Percentiles rank a stretch among this genome's conserved stretches.
phyloP scores from a whole-genome alignment of 1,140 invertebrate genomes.

The Drosophila nigrodunni region DNA sequence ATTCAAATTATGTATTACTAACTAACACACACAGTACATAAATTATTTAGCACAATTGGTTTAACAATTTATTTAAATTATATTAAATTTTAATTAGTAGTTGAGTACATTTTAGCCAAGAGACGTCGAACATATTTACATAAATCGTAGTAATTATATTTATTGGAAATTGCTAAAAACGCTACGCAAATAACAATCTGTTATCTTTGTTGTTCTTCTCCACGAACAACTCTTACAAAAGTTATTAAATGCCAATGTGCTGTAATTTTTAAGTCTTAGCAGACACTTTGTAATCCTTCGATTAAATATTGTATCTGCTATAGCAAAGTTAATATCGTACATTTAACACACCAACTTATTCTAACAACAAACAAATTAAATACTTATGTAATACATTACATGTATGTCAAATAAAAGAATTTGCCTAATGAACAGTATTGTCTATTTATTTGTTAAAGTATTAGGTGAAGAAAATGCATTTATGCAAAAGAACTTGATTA shows the following conservation, averaged over 20 bases:
- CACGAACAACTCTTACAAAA: not conserved
- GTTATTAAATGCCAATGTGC: slow-evolving; percentile 35
- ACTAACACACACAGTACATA: slow-evolving; percentile 43
- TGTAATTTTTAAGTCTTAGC: slow-evolving; percentile 51
- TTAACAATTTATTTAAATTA: slow-evolving; percentile 48
- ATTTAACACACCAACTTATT: slow-evolving; percentile 45
- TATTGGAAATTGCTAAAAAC: slow-evolving; percentile 50
- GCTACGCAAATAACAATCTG: slow-evolving; percentile 39
- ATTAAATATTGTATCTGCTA: slow-evolving; percentile 56
- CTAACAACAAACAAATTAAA: slow-evolving; percentile 37
- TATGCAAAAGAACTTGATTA: too few species aligned
- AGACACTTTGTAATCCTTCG: slow-evolving; percentile 22
- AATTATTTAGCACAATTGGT: slow-evolving; percentile 79
- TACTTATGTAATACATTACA: slow-evolving; percentile 10
- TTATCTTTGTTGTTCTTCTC: slow-evolving; percentile 42
- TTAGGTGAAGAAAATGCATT: too few species aligned
- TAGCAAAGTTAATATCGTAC: slow-evolving; percentile 50
- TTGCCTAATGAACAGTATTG: not conserved
- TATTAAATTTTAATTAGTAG: slow-evolving; percentile 46
- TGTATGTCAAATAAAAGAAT: slow-evolving; percentile 19
- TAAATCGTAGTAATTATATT: slow-evolving; percentile 50
- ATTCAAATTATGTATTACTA: slow-evolving; percentile 23
- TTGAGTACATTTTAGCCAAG: slow-evolving; percentile 58
- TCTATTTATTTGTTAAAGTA: not conserved
- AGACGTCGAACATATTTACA: slow-evolving; percentile 46